These are phyloP conservation scores for Turritopsis rubra DNA, from an alignment of 30 jellyfish, hydroid and myxozoan species.

Conservation along the genomic window DNA sequence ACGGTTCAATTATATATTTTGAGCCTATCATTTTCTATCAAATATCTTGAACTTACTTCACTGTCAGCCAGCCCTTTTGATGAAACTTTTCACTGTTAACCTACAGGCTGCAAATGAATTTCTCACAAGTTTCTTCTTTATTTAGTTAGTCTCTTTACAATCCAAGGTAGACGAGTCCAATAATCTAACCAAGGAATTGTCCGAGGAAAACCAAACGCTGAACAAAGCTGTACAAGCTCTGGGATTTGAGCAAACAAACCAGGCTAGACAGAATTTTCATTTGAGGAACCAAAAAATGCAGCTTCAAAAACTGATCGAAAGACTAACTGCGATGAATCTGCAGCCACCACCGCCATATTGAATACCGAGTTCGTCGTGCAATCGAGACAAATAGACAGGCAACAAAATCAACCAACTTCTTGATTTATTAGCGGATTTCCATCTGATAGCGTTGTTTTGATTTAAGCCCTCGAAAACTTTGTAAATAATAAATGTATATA, in stretches of 20 bases:
- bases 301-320: constrained; percentile 75
- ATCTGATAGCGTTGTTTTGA: too few species aligned
- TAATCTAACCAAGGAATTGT: constrained; percentile 28
- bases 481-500: too few species aligned
- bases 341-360: not conserved
- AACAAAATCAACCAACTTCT: too few species aligned
- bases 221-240: constrained; percentile 20
- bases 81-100: not conserved
- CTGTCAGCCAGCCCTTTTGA: not conserved
- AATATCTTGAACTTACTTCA: too few species aligned
- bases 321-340: constrained; percentile 53
- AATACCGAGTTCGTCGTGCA: not conserved
- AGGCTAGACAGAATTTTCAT: constrained; percentile 59
- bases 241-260: constrained; percentile 18
- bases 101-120: not conserved
- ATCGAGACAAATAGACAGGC: not conserved
- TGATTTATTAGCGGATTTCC: too few species aligned
- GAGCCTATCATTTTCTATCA: too few species aligned
- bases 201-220: constrained; percentile 13
- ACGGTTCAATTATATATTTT: not conserved
- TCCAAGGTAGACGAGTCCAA: constrained; percentile 59
- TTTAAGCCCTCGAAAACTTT: too few species aligned
- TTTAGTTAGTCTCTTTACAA: constrained; percentile 56
- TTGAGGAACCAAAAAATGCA: constrained; percentile 80
- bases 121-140: not conserved